Evolutionary conservation across 2,113 vertebrate genomes (phyloP).

Genomic region (Eclectus roratus): DNA sequence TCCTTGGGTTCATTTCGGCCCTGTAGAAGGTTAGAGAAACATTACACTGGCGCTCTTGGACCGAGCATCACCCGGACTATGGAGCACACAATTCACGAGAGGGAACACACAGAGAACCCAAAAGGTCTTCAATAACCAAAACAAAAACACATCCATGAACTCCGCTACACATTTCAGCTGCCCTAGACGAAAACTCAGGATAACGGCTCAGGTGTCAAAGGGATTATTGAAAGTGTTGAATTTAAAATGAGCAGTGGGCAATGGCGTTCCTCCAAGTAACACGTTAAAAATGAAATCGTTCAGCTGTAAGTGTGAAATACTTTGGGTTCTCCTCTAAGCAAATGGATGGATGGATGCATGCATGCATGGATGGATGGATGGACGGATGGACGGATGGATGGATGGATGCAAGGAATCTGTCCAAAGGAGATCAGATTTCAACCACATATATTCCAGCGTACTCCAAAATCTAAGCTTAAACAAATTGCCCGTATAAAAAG

Average conservation of each 20-base stretch:
- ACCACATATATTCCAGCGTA: neutral
- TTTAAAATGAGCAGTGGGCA: neutral
- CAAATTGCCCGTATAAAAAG: slow-evolving; percentile 50
- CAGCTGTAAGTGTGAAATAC: slow-evolving; percentile 40
- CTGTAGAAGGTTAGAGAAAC: slow-evolving; percentile 45
- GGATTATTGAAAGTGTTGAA: neutral
- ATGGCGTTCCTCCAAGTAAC: neutral
- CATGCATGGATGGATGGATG: neutral
- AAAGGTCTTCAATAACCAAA: neutral
- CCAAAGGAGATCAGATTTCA: slow-evolving; percentile 32
- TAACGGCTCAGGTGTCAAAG: neutral
- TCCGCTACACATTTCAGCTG: neutral
- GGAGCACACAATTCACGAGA: neutral
- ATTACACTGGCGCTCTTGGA: neutral
- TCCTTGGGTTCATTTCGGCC: slow-evolving; percentile 69
- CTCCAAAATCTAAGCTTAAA: slow-evolving; percentile 46
- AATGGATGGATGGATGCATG: neutral
- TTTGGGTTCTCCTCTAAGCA: neutral
- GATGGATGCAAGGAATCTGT: slow-evolving; percentile 21
- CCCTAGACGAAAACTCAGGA: neutral
- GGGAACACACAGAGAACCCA: neutral
- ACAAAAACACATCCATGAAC: neutral
- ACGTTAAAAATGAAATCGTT: slow-evolving; percentile 18
- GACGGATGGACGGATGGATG: neutral
- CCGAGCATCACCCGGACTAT: slow-evolving; percentile 10